Evolutionary conservation across 1,140 invertebrate species (phyloP), one percentile per base, ranked within the genome.

Genomic region (Andricus grossulariae): DNA sequence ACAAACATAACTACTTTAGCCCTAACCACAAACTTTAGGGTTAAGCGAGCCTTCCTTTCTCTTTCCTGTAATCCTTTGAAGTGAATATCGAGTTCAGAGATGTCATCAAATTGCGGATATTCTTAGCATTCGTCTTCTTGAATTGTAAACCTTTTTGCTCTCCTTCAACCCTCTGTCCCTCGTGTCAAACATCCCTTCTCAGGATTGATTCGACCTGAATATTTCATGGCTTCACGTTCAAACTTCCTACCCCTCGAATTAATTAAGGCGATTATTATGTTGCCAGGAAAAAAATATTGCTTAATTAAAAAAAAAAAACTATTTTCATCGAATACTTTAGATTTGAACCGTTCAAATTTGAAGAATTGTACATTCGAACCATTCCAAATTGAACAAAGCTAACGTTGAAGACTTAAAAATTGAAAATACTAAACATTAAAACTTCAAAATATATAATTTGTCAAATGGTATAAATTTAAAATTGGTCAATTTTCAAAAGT

Each of bases 1-100:
- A 91, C 90, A 90, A 91, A 89, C 88, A 91, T 91, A 91, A 91
- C 89, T 87, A 90, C 89, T 91, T 91, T 90, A 91, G 87, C 78
- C 85, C 81, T 82, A 83, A 83, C 88, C 88, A 81, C 88, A 89
- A 91, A 88, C 90, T 91, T 88, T 90, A 91, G 90, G 90, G 90
- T 91, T 91, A 91, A 91, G 89, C 88, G 86, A 85, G 87, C 82
- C 87, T 88, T 87, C 85, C 86, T 86, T 84, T 85, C 87, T 87
- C 85, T 88, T 86, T 85, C 85, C 86, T 77, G 82, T 82, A 84
- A 85, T 84, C 85, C 87, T 82, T 79, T 19, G 45, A 71, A 71
- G 71, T 75, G n/a, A 66, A 66, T 16, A 39, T 32, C 25, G 39
- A 66, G 60, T 66, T 66, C 15, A n/a, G 25, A 16, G 7, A 45